Evolutionary conservation across 2,797 vertebrate species (phyloP).

Genomic region (Tenualosa thibaudeaui): DNA sequence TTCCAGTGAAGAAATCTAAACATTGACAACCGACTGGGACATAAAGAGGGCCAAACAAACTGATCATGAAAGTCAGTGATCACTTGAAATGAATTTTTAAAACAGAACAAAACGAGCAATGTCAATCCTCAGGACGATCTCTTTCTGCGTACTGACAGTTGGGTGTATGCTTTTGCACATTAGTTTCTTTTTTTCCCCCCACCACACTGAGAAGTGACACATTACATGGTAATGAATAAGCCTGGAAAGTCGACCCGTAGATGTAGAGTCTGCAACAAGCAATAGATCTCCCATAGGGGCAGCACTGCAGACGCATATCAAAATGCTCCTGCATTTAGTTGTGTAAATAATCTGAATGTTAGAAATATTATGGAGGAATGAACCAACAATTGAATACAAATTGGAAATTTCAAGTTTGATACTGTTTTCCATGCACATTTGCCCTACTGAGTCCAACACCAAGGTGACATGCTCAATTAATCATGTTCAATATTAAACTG

Average conservation of each 20-base stretch:
- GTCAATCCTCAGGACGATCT: background rate
- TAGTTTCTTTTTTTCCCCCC: background rate
- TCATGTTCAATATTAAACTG: background rate
- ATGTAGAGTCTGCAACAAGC: too few relatives aligned
- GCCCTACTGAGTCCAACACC: background rate
- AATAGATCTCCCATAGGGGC: too few relatives aligned
- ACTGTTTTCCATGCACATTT: background rate
- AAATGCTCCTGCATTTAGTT: background rate
- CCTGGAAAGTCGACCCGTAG: too few relatives aligned
- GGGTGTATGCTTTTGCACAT: background rate
- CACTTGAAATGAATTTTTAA: background rate
- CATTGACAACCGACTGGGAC: background rate
- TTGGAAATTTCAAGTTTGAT: background rate
- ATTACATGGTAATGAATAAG: background rate
- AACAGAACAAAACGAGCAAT: background rate
- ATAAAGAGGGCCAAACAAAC: background rate
- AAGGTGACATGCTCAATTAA: background rate
- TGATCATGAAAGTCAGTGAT: background rate
- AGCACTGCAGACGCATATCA: too few relatives aligned
- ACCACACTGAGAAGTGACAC: background rate
- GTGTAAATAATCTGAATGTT: background rate
- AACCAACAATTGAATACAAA: background rate
- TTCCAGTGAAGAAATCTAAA: background rate
- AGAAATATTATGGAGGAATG: background rate
- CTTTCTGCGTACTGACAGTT: background rate